Evolutionary conservation across 2,797 vertebrate genomes (phyloP), one percentile per base, ranked within the genome.

Genomic region (Ptychobarbus kaznakovi): DNA sequence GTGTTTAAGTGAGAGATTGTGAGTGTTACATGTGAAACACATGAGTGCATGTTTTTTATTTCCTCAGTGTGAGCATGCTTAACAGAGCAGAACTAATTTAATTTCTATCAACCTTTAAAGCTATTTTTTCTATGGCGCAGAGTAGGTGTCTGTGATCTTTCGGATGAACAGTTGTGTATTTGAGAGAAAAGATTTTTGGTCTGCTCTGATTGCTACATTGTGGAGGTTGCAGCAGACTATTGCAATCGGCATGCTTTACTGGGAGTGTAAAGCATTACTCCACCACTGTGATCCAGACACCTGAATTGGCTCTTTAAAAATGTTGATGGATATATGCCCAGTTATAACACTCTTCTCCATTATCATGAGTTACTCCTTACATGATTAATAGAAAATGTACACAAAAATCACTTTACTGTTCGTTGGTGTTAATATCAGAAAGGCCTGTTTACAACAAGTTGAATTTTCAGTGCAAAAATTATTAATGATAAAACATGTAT

Each of bases 21-120:
- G 25, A 74, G 58, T 49, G 28, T 15, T 63, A 32, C 70, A 68
- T 73, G 84, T 69, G 18, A 79, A 76, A 68, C 72, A 3, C 46
- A 42, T 53, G 73, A 38, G 66, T 78, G 66, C 13, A 4, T 72
- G n/a, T 53, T 70, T 85, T 38, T 35, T 58, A 40, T 73, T 75
- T 84, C 53, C 66, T 42, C 28, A 18, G 28, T 70, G 58, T 16
- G 28, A 38, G 46, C 46, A 63, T n/a, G 77, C 72, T 84, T 73
- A 74, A 73, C 40, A 68, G 70, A 80, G 81, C 83, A 40, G 82
- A 75, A 80, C 61, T 85, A 73, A 86, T 81, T 86, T 56, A 28
- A 88, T 82, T 80, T 84, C 75, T 70, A 38, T 65, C 69, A 82
- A 13, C 72, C 58, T 81, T 58, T 78, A 53, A 82, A 87, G 77